Percentiles rank a stretch among this genome's conserved stretches.
Conservation (phyloP, 2,797 vertebrate genomes). For the Spinus olivaceus region DNA sequence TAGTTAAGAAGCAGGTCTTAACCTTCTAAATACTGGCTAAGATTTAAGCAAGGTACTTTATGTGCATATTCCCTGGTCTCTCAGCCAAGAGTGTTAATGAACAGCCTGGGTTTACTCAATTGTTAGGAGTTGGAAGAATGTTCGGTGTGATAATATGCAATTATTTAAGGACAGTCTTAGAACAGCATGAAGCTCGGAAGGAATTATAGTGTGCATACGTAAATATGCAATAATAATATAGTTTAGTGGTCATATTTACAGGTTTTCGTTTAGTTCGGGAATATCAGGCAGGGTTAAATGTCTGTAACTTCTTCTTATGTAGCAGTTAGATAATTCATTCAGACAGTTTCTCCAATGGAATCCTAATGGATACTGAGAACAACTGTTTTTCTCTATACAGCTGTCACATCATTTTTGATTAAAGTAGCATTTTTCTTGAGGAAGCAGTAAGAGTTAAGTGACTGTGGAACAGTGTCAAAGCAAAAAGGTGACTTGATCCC, state of each 20-base stretch:
- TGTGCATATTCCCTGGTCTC: neutral
- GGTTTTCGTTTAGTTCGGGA: neutral
- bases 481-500: neutral
- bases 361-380: neutral
- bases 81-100: neutral
- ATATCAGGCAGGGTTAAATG: neutral
- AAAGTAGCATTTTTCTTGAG: neutral
- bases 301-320: neutral
- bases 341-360: neutral
- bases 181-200: neutral
- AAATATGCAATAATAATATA: neutral
- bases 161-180: neutral
- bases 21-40: neutral
- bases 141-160: neutral
- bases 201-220: neutral
- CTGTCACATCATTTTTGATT: neutral
- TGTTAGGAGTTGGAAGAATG: neutral
- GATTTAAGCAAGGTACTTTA: neutral
- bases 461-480: neutral
- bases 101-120: neutral
- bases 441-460: neutral
- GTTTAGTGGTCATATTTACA: neutral
- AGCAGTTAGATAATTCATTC: neutral
- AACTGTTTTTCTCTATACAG: neutral
- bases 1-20: neutral